Evolutionary conservation across 1,140 invertebrate genomes (phyloP), one percentile per base, ranked within the genome.

Genomic region (Mylabris phalerata): DNA sequence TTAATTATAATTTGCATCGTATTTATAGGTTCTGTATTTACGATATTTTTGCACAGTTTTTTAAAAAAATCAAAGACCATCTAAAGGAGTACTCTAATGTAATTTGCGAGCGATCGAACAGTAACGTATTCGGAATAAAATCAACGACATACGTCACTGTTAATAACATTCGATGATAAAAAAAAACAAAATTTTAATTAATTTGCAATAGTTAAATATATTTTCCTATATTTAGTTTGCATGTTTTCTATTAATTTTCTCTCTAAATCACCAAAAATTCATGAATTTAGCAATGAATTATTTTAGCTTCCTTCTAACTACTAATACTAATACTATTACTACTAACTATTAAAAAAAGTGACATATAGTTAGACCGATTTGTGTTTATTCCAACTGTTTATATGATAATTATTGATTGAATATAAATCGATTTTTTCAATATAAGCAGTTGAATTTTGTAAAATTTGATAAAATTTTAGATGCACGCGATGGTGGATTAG

Each of bases 401-500:
- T 32, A 32, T 32, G 10, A 42, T 9, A 9, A 11, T n/a, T 42
- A 42, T 42, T 42, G 11, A 42, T 42, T 42, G 11, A 42, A 42
- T 42, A n/a, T 42, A 9, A 42, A 42, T 42, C 9, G 9, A 42
- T 9, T 42, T 7, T 40, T 7, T 11, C 11, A 42, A 42, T 42
- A 7, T 19, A 19, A 19, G 19, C 19, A 19, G 10, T 42, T 10
- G 41, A n/a, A 42, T 42, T 9, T 32, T 27, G 9, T 26, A 11
- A 26, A 48, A 25, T n/a, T 48, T 27, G 47, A 48, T 5, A 48
- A 11, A 32, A 61, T 69, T 69, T 56, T 68, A 75, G 73, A 75
- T 68, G 59, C 71, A 11, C 58, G 73, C 49, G 72, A 72, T 63
- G 73, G 73, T 19, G 71, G 62, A 39, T 56, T 75, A 13, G 83